Base-by-base conservation (phyloP, 1,140 invertebrate genomes). In the Lordiphosa clarofinis region DNA sequence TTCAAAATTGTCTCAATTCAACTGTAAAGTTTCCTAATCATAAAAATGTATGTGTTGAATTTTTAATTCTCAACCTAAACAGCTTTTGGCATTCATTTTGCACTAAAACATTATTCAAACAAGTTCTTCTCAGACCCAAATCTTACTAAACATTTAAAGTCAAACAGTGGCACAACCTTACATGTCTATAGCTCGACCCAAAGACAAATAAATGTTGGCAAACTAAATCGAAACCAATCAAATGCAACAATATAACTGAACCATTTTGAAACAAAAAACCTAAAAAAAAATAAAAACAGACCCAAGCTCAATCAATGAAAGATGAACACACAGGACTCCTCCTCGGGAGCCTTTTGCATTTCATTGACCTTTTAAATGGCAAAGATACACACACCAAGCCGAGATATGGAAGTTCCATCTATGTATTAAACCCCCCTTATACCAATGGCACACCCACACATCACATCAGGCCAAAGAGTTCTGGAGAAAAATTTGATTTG, bases 331-430 rank as follows among this genome's bases (percentile, higher is more conserved):
- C 63, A 65, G 40, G 37, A 64, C 43, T 24, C 54, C 43, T 24
- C 54, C 47, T 24, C 54, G 42, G 21, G 62, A 56, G 53, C 61
- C 60, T 46, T 73, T 73, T 82, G 76, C 76, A 82, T 82, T 84
- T 82, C 76, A 82, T 82, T 82, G 76, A 82, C 76, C 76, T 57
- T 84, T 82, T 82, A 84, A 82, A 82, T 82, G 60, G 73, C 63
- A 60, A 60, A 58, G 62, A 76, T 71, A 57, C 33, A 68, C 56
- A 57, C 60, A 50, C 13, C 33, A 48, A 60, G 28, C 33, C 36
- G 19, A 50, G 3, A n/a, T 15, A 40, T 36, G 7, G 15, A 21
- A 24, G 37, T 10, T 33, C 9, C 43, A 43, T 35, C 13, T 48
- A 8, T 47, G 24, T 48, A 38, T 38, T 19, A 44, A 19, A 6